Evolutionary conservation across 2,797 vertebrate genomes (phyloP).

Genomic region (Neostethus bicornis): DNA sequence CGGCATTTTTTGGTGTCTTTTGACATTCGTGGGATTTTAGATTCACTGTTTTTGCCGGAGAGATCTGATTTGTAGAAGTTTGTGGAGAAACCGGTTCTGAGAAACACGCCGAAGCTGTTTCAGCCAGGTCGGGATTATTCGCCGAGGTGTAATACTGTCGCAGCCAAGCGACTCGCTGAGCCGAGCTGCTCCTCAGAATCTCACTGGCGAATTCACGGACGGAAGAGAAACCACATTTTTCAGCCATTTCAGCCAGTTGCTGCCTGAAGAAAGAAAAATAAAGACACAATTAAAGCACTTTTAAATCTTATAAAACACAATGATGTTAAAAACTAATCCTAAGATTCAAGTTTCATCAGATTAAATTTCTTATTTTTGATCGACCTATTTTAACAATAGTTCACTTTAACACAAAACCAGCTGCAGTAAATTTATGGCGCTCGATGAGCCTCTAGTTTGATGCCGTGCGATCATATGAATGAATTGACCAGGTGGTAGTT

Average conservation of each 20-base stretch:
- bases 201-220: slow-evolving; percentile 80
- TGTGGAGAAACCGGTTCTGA: slow-evolving; percentile 49
- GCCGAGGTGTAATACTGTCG: slow-evolving; percentile 82
- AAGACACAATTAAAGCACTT: background rate
- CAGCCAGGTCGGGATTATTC: slow-evolving; percentile 77
- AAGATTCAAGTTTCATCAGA: no score
- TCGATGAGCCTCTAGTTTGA: no score
- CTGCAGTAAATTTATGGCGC: no score
- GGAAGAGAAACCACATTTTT: slow-evolving; percentile 79
- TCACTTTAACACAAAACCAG: no score
- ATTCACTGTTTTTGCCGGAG: slow-evolving; percentile 32
- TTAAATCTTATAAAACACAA: no score
- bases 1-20: slow-evolving; percentile 45
- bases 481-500: no score
- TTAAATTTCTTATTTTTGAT: no score
- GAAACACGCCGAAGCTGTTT: slow-evolving; percentile 71
- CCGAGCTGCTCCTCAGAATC: slow-evolving; percentile 79
- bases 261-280: slow-evolving; percentile 72
- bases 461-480: no score
- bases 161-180: slow-evolving; percentile 83
- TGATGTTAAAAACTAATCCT: background rate
- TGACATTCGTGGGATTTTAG: slow-evolving; percentile 24
- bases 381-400: no score
- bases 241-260: slow-evolving; percentile 90
- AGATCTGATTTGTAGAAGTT: slow-evolving; percentile 18